phyloP scores from a whole-genome alignment of 2,888 invertebrate genomes.

The Meghimatium bilineatum region DNA sequence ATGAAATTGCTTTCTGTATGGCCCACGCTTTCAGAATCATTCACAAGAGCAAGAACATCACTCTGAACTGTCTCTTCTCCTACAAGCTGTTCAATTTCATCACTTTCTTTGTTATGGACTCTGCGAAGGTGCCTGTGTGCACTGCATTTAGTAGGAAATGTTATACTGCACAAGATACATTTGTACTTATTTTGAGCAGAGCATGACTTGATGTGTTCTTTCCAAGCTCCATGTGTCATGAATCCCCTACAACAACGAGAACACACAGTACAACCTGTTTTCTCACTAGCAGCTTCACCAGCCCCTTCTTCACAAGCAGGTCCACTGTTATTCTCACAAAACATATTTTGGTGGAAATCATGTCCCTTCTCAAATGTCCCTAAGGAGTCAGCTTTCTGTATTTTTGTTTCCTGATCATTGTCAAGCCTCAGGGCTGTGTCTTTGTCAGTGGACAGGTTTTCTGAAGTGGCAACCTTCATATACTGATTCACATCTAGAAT shows the following conservation, averaged over 20 bases:
- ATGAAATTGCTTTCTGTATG: conserved; percentile 1
- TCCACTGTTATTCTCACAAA: background rate
- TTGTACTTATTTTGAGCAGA: conserved; percentile 9
- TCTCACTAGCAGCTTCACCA: background rate
- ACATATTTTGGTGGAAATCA: background rate
- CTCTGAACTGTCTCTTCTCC: background rate
- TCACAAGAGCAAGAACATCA: background rate
- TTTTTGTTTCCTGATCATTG: background rate
- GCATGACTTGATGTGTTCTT: conserved; percentile 10
- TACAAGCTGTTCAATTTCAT: conserved; percentile 17
- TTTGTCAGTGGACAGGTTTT: background rate
- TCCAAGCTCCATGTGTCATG: conserved; percentile 19
- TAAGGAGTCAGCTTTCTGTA: background rate
- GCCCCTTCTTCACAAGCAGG: background rate
- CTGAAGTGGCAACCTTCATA: background rate
- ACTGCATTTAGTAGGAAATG: conserved; percentile 9
- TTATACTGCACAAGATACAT: background rate
- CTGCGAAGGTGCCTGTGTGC: conserved; percentile 8
- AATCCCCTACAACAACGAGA: conserved; percentile 8
- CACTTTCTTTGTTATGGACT: conserved; percentile 7
- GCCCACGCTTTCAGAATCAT: background rate
- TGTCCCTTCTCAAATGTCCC: background rate
- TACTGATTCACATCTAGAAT: conserved; percentile 9
- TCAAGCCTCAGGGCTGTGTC: background rate
- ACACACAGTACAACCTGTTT: background rate